Evolutionary conservation across 2,888 invertebrate species (phyloP).

Genomic region (Pollenia griseotomentosa): DNA sequence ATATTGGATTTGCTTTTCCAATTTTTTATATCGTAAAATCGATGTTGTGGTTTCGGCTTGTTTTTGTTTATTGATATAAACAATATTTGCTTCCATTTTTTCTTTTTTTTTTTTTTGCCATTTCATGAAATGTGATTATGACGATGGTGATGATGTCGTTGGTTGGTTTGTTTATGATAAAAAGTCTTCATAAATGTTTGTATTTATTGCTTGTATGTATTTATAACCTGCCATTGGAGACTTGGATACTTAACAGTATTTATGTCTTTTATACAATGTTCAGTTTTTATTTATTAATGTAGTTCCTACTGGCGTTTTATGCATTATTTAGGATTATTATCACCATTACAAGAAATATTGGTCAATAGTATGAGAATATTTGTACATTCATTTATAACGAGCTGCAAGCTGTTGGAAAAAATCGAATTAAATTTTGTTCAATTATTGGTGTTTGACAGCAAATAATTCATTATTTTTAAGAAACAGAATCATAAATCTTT

Average conservation of each 20-base stretch:
- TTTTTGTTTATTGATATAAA: conserved; percentile 14
- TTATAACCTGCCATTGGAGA: conserved; percentile 4
- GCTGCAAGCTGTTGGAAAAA: neutral
- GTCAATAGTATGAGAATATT: neutral
- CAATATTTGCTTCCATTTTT: neutral
- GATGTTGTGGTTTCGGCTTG: conserved; percentile 24
- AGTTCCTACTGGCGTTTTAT: neutral
- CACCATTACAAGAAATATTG: conserved; percentile 22
- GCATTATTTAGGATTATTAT: conserved; percentile 18
- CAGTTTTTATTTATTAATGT: neutral
- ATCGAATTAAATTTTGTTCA: conserved; percentile 28
- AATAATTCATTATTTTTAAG: conserved; percentile 41
- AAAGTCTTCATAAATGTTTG: conserved; percentile 25
- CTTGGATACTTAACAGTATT: conserved; percentile 4
- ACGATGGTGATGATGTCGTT: conserved; percentile 10
- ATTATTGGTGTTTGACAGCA: conserved; percentile 45
- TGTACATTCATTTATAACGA: neutral
- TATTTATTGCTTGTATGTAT: neutral
- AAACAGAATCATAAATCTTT: conserved; percentile 38
- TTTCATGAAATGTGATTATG: conserved; percentile 22
- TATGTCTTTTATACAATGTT: conserved; percentile 13
- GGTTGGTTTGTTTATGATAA: conserved; percentile 13
- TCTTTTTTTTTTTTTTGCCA: neutral
- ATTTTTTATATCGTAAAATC: conserved; percentile 19
- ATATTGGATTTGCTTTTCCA: conserved; percentile 20